Percentiles rank a stretch among this genome's conserved stretches.
phyloP scores from a whole-genome alignment of 1,140 invertebrate species.

The Metaphire vulgaris region DNA sequence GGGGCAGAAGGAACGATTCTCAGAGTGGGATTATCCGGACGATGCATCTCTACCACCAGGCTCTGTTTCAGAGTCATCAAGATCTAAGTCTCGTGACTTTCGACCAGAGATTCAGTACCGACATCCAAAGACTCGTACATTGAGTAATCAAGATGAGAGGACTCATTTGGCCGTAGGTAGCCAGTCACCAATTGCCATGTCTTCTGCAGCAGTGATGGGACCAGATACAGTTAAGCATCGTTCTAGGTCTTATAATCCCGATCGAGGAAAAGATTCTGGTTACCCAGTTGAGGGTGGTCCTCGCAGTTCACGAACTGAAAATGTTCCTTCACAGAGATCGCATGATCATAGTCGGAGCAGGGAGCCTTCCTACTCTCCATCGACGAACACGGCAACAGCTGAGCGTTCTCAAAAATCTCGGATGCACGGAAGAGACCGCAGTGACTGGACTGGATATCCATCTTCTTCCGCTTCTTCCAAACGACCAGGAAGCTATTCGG shows the following conservation, averaged over 20 bases:
- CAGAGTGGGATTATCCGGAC: background rate
- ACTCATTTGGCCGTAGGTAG: background rate
- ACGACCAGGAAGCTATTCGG: background rate
- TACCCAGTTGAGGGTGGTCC: background rate
- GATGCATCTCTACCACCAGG: background rate
- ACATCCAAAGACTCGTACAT: background rate
- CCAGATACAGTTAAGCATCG: background rate
- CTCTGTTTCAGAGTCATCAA: background rate
- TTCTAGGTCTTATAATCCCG: background rate
- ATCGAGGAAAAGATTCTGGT: background rate
- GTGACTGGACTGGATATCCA: background rate
- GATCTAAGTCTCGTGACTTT: background rate
- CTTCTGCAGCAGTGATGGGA: background rate
- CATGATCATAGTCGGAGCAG: background rate
- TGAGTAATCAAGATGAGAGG: background rate
- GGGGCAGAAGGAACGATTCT: background rate
- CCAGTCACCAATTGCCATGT: background rate
- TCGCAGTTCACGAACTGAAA: background rate
- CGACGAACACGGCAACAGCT: background rate
- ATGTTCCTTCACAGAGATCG: background rate
- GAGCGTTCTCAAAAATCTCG: background rate
- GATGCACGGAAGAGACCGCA: background rate
- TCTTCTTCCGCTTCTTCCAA: background rate
- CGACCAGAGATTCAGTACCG: background rate
- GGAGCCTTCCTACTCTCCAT: background rate